These are phyloP conservation scores for Nipponacmea schrenckii DNA, from an alignment of 2,888 invertebrate genomes.

Conservation along the genomic window DNA sequence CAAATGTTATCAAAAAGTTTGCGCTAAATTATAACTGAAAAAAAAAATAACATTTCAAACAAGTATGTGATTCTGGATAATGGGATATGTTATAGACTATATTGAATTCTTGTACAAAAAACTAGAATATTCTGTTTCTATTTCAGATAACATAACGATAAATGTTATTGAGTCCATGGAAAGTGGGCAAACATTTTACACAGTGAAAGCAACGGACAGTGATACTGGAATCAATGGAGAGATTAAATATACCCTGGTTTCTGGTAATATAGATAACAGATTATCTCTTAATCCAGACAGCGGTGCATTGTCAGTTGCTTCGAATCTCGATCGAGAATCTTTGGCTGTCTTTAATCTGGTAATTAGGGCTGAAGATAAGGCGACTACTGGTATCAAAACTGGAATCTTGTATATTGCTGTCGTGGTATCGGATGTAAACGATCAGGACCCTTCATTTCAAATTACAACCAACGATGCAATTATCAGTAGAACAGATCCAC, in stretches of 20 bases:
- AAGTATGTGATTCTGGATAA: too few species aligned
- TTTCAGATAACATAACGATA: constrained; percentile 71
- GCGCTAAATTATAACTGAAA: too few species aligned
- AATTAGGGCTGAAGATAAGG: background rate
- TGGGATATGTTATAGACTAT: too few species aligned
- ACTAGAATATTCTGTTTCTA: constrained; percentile 72
- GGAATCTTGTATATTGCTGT: background rate
- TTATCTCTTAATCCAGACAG: constrained; percentile 29
- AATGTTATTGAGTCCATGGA: constrained; percentile 90
- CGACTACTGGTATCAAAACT: background rate
- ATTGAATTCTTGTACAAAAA: too few species aligned
- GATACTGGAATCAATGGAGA: constrained; percentile 86
- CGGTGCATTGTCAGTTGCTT: constrained; percentile 30
- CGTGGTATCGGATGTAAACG: background rate
- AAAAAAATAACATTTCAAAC: too few species aligned
- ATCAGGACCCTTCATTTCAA: background rate
- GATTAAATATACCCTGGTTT: constrained; percentile 77
- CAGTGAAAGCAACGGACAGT: constrained; percentile 84
- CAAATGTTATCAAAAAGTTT: too few species aligned
- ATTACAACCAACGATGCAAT: background rate
- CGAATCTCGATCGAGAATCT: background rate
- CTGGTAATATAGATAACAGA: constrained; percentile 34
- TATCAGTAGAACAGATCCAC: constrained; percentile 15
- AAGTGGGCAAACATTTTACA: constrained; percentile 80
- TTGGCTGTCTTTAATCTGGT: background rate